Evolutionary conservation across 2,888 invertebrate species (phyloP).

Genomic region (Tachina grossa): DNA sequence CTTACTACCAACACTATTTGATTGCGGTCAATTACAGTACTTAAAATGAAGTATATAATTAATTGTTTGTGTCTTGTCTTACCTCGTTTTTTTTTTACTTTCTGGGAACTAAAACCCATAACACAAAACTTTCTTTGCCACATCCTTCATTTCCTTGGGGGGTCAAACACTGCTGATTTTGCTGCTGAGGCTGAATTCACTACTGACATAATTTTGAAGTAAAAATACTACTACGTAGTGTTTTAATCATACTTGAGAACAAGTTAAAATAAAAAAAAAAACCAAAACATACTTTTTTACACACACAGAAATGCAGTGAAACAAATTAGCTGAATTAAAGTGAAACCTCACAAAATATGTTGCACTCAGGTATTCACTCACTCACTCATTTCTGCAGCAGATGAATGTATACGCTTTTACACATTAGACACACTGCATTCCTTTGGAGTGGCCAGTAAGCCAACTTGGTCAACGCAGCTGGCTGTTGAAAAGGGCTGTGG

Average conservation of each 20-base stretch:
- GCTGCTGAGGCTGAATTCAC: slow-evolving; percentile 5
- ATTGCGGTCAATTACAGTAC: slow-evolving; percentile 25
- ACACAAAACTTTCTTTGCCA: slow-evolving; percentile 57
- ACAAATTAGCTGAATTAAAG: slow-evolving; percentile 55
- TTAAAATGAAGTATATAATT: slow-evolving; percentile 41
- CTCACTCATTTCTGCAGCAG: neutral
- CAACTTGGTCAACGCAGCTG: slow-evolving; percentile 21
- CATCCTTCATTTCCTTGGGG: slow-evolving; percentile 63
- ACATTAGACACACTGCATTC: slow-evolving; percentile 47
- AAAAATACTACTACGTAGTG: neutral
- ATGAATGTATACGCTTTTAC: slow-evolving; percentile 5
- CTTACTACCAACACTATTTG: neutral
- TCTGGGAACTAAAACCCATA: slow-evolving; percentile 33
- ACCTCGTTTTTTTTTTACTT: slow-evolving; percentile 35
- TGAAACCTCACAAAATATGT: slow-evolving; percentile 51
- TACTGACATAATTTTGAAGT: slow-evolving; percentile 62
- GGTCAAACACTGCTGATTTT: slow-evolving; percentile 25
- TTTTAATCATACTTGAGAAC: slow-evolving; percentile 63
- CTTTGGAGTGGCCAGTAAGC: slow-evolving; percentile 36
- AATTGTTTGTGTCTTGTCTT: slow-evolving; percentile 28
- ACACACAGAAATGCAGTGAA: slow-evolving; percentile 10
- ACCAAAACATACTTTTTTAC: slow-evolving; percentile 32
- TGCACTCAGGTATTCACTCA: slow-evolving; percentile 11
- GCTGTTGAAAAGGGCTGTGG: slow-evolving; percentile 72
- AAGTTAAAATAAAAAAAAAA: slow-evolving; percentile 36